phyloP scores from a whole-genome alignment of 2,797 vertebrate species.

The Pelodytes ibericus region DNA sequence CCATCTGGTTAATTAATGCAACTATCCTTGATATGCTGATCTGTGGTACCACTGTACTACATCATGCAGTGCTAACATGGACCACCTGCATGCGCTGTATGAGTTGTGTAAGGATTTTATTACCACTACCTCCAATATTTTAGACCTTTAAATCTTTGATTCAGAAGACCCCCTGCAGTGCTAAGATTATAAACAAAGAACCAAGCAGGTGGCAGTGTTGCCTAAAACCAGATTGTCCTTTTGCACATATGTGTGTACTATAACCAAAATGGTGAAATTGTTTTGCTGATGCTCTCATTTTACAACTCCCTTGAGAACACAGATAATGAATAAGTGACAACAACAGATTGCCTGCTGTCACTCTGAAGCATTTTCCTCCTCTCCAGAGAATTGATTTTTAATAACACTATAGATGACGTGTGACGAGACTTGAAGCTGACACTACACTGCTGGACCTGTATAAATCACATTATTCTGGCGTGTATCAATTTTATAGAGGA shows the following conservation, averaged over 20 bases:
- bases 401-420: constrained; percentile 73
- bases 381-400: constrained; percentile 75
- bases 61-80: no score
- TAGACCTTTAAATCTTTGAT: not conserved
- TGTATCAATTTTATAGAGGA: constrained; percentile 54
- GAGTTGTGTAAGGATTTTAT: no score
- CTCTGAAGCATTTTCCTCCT: constrained; percentile 60
- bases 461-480: constrained; percentile 69
- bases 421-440: constrained; percentile 71
- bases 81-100: no score
- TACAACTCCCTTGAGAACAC: constrained; percentile 59
- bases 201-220: constrained; percentile 1
- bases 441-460: constrained; percentile 65
- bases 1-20: no score
- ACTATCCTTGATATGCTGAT: no score
- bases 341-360: constrained; percentile 72
- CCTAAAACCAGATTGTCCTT: not conserved
- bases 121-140: no score
- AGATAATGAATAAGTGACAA: constrained; percentile 72
- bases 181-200: not conserved
- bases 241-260: constrained; percentile 20
- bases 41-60: no score
- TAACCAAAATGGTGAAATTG: constrained; percentile 52
- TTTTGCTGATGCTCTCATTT: constrained; percentile 70
- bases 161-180: not conserved